These are phyloP conservation scores for Sceloporus tristichus DNA, from an alignment of 2,113 vertebrate genomes.

Conservation along the genomic window DNA sequence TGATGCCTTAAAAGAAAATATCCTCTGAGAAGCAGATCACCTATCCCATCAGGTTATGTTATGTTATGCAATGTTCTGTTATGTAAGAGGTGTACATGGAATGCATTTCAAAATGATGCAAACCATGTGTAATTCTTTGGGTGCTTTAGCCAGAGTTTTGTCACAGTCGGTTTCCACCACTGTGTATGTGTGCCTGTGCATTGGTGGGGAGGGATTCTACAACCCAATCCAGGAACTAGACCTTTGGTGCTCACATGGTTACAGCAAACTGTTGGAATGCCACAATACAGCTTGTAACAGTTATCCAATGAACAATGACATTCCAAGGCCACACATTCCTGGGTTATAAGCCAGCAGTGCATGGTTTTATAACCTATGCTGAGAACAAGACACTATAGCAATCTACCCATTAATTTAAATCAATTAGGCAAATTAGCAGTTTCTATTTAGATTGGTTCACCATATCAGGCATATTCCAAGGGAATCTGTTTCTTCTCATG, in stretches of 20 bases:
- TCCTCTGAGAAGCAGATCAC: background rate
- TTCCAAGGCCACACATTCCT: conserved; percentile 32
- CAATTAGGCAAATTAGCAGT: conserved; percentile 57
- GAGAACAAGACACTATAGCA: background rate
- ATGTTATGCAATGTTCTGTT: background rate
- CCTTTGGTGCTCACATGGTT: background rate
- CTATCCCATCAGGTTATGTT: background rate
- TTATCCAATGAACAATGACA: conserved; percentile 11
- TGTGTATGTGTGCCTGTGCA: background rate
- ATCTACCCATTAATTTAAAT: conserved; percentile 49
- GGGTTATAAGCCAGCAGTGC: conserved; percentile 3
- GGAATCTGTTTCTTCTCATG: conserved; percentile 66
- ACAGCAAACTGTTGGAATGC: conserved; percentile 9
- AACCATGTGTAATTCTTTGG: background rate
- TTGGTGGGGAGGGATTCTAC: background rate
- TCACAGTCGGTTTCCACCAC: background rate
- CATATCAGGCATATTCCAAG: conserved; percentile 48
- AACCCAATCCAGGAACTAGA: background rate
- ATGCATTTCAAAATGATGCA: background rate
- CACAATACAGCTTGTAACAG: conserved; percentile 16
- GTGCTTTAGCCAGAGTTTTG: background rate
- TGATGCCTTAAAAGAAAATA: background rate
- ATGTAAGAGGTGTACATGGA: background rate
- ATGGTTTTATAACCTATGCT: conserved; percentile 4
- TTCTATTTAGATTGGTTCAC: conserved; percentile 63